Percentiles rank a stretch among this genome's conserved stretches.
Evolutionary conservation across 2,113 vertebrate species (phyloP).

Genomic region (Prunella fulvescens): DNA sequence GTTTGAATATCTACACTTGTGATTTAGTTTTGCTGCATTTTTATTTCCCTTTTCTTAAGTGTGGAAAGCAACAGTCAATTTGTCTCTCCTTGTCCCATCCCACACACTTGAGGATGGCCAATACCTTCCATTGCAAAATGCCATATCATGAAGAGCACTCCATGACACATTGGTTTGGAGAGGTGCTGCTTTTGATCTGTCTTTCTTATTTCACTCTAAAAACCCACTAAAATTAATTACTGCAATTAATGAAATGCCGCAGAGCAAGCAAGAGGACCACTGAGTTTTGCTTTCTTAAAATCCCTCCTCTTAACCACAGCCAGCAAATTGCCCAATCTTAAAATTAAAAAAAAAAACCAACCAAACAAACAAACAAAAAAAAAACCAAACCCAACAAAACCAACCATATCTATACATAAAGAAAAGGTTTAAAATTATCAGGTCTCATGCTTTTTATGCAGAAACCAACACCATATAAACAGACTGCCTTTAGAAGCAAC

Average conservation of each 20-base stretch:
- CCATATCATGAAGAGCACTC: neutral
- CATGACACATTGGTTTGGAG: neutral
- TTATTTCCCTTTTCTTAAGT: neutral
- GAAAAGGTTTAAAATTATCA: neutral
- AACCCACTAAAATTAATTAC: neutral
- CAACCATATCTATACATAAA: neutral
- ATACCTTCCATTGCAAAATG: neutral
- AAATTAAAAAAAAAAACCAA: neutral
- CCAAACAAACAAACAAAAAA: too few species aligned
- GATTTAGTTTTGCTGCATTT: neutral
- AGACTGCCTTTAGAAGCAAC: conserved; percentile 29
- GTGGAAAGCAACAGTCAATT: neutral
- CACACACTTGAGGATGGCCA: rapidly evolving
- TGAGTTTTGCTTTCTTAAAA: neutral
- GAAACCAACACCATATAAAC: neutral
- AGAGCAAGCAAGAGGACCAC: neutral
- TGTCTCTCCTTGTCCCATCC: neutral
- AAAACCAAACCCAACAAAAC: neutral
- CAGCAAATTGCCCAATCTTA: neutral
- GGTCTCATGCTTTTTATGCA: neutral
- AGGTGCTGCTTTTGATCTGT: neutral
- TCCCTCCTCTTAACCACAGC: neutral
- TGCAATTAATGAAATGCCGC: neutral
- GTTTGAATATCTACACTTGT: neutral
- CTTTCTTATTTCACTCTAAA: neutral